phyloP scores from a whole-genome alignment of 2,888 invertebrate genomes.

The Drosophila imparisetae region DNA sequence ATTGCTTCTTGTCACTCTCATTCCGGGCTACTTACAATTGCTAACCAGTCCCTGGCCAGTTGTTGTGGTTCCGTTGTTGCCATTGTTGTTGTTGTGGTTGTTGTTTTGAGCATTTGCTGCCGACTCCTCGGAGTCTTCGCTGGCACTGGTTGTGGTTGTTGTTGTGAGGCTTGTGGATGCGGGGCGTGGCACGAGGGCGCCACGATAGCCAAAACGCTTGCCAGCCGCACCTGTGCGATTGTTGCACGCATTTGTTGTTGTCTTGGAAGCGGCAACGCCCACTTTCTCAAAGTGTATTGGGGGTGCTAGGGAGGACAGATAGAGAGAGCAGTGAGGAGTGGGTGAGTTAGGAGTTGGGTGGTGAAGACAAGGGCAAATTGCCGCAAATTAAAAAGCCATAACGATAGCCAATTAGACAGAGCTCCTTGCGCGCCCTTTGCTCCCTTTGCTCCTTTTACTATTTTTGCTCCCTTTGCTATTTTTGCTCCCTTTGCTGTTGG shows the following conservation, averaged over 20 bases:
- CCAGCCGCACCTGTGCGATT: conserved; percentile 87
- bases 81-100: conserved; percentile 17
- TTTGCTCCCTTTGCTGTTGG: neutral
- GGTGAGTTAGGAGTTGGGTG: conserved; percentile 19
- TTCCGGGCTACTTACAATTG: conserved; percentile 75
- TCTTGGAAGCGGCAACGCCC: conserved; percentile 75
- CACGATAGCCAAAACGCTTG: conserved; percentile 92
- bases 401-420: conserved; percentile 18
- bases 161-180: conserved; percentile 86
- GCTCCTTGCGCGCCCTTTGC: neutral
- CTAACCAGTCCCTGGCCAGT: conserved; percentile 64
- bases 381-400: conserved; percentile 58
- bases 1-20: neutral
- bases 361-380: conserved; percentile 49
- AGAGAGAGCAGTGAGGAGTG: conserved; percentile 17
- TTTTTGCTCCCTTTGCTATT: neutral
- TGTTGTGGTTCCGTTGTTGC: conserved; percentile 12
- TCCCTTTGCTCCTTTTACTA: neutral
- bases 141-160: conserved; percentile 24
- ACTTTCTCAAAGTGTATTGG: conserved; percentile 83
- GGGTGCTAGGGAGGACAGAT: conserved; percentile 27
- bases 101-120: conserved; percentile 70
- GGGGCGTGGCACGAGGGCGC: conserved; percentile 85
- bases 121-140: conserved; percentile 54
- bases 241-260: conserved; percentile 29